phyloP scores from a whole-genome alignment of 2,797 vertebrate genomes.

The Acanthopagrus latus region DNA sequence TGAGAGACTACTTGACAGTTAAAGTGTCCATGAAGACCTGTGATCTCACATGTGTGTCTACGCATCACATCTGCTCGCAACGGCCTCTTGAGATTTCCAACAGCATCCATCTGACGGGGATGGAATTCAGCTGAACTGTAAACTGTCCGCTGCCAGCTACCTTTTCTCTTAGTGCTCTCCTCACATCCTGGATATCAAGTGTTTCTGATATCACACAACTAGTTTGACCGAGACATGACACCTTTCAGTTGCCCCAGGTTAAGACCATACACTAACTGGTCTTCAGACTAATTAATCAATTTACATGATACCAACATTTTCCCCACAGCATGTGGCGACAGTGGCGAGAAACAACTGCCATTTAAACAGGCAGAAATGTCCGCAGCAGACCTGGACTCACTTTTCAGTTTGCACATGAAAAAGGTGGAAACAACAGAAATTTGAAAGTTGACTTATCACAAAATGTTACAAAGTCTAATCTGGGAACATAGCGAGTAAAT shows the following conservation, averaged over 20 bases:
- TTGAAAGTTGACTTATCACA: not conserved
- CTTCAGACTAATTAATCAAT: no score
- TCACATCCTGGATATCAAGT: not conserved
- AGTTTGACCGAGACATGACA: no score
- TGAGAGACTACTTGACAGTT: slow-evolving; percentile 45
- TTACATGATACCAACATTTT: no score
- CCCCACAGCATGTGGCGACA: no score
- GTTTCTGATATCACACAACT: not conserved
- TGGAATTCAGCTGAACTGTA: slow-evolving; percentile 52
- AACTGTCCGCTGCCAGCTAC: slow-evolving; percentile 9
- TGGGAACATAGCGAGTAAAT: not conserved
- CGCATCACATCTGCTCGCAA: slow-evolving; percentile 60
- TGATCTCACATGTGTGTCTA: slow-evolving; percentile 24
- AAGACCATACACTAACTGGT: no score
- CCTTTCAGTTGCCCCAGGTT: no score
- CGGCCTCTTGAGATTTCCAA: slow-evolving; percentile 50
- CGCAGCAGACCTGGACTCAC: not conserved
- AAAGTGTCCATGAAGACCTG: slow-evolving; percentile 48
- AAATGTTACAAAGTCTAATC: not conserved
- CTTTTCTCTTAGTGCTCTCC: not conserved
- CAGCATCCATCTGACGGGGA: slow-evolving; percentile 40
- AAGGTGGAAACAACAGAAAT: slow-evolving; percentile 1
- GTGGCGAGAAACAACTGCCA: no score
- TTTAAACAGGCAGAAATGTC: no score
- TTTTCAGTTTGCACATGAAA: not conserved